Conservation (phyloP, 2,797 vertebrate species). For the Kryptolebias ocellatus region DNA sequence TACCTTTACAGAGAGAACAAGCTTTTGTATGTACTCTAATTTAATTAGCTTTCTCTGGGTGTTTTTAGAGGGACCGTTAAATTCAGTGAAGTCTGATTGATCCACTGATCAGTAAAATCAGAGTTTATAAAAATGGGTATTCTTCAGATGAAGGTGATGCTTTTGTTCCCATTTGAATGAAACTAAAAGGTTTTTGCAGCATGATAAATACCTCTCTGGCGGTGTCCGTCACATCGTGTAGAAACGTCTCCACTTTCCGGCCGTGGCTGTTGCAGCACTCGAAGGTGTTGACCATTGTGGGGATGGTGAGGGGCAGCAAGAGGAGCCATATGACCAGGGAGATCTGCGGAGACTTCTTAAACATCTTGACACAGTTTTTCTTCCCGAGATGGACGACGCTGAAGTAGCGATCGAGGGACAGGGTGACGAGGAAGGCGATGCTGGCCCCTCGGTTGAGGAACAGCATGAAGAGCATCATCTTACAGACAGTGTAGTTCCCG, state of each 20-base stretch:
- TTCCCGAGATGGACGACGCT: slow-evolving; percentile 72
- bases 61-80: no score
- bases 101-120: no score
- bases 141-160: no score
- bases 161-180: no score
- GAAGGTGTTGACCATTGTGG: slow-evolving; percentile 61
- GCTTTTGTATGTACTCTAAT: no score
- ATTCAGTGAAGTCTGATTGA: no score
- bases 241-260: accelerated
- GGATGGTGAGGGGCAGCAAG: slow-evolving; percentile 62
- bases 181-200: background rate
- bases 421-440: slow-evolving; percentile 78
- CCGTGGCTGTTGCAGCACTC: slow-evolving; percentile 67
- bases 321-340: slow-evolving; percentile 76
- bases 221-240: slow-evolving; percentile 45
- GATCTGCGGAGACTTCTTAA: slow-evolving; percentile 61
- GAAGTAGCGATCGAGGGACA: slow-evolving; percentile 78
- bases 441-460: slow-evolving; percentile 78
- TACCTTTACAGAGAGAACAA: no score
- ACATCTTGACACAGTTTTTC: slow-evolving; percentile 60
- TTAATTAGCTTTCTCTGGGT: no score
- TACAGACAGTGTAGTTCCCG: slow-evolving; percentile 1
- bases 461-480: slow-evolving; percentile 71
- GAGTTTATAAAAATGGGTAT: no score
- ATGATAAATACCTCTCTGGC: slow-evolving; percentile 63